Evolutionary conservation across 2,888 invertebrate species (phyloP), one percentile per base, ranked within the genome.

Genomic region (Lasioglossum oenotherae): DNA sequence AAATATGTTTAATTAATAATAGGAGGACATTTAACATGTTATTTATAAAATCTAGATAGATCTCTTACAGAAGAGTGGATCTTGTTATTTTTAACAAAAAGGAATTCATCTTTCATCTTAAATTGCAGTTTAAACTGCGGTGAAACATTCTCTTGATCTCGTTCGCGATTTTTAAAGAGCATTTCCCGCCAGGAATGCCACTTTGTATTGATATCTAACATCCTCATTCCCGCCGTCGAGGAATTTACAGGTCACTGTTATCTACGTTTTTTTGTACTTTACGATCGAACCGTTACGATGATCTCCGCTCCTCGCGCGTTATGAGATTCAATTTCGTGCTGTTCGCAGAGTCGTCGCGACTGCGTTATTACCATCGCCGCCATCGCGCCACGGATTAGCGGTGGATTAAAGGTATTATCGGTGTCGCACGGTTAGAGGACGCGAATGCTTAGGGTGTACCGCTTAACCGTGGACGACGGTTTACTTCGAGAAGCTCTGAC

Each of bases 241-340:
- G 23, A 53, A 53, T 53, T 53, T 53, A 53, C 53, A 53, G 23
- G 23, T 23, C 23, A 6, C 23, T 53, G 19, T 23, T 53, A 53
- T 53, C 53, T 23, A 53, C 53, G 53, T 3, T 23, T 49, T 53
- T 53, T 23, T 53, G 0, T 23, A 53, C 23, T 53, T 53, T 53
- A 23, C 53, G 53, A 8, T 23, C 53, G 23, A 53, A 53, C 2
- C 23, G 53, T 23, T 23, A 53, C 23, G 53, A 53, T 53, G 23
- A 23, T 53, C 53, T 23, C 53, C 23, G 23, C 4, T n/a, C 27
- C 76, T 87, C 72, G 79, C 71, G 57, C 60, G 49, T 73, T 75
- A 81, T 78, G 80, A 82, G 83, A 91, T 90, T 86, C 83, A 90
- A 91, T 90, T 90, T 77, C 60, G 64, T 78, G 64, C 75, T 80